These are phyloP conservation scores for Euura saliciscinereae DNA, from an alignment of 1,140 invertebrate genomes.

Conservation along the genomic window DNA sequence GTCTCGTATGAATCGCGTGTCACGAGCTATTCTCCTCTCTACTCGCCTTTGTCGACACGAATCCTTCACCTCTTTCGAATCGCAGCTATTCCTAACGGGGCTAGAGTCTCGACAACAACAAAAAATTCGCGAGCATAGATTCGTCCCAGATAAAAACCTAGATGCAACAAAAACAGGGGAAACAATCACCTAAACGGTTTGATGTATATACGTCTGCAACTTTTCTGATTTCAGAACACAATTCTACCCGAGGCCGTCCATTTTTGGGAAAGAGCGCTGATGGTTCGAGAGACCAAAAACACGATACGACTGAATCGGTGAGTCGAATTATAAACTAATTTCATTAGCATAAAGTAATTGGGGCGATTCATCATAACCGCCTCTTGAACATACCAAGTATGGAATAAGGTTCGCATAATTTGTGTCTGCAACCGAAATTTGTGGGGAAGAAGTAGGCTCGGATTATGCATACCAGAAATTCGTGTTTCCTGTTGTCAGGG, in stretches of 20 bases:
- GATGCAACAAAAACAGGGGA: neutral
- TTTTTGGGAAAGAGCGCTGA: constrained; percentile 92
- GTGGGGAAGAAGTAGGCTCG: constrained; percentile 30
- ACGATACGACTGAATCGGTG: constrained; percentile 89
- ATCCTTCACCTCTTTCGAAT: neutral
- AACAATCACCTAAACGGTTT: neutral
- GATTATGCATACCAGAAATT: constrained; percentile 39
- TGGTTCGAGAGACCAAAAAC: constrained; percentile 82
- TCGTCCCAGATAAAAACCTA: no score
- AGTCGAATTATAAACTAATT: constrained; percentile 35
- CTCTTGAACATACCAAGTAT: no score
- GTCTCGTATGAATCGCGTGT: neutral
- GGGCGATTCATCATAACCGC: no score
- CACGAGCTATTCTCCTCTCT: neutral
- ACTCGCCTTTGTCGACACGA: neutral
- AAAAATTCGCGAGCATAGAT: no score
- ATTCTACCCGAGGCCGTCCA: constrained; percentile 88
- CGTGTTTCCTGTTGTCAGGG: constrained; percentile 18
- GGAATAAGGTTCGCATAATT: no score
- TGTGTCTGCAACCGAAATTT: no score
- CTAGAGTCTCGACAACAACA: no score
- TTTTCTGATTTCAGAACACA: constrained; percentile 74
- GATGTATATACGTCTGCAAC: constrained; percentile 21
- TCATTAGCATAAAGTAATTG: no score
- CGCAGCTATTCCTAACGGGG: no score